Conservation (phyloP, 2,113 vertebrate genomes). For the Tricholaema leucomelas region DNA sequence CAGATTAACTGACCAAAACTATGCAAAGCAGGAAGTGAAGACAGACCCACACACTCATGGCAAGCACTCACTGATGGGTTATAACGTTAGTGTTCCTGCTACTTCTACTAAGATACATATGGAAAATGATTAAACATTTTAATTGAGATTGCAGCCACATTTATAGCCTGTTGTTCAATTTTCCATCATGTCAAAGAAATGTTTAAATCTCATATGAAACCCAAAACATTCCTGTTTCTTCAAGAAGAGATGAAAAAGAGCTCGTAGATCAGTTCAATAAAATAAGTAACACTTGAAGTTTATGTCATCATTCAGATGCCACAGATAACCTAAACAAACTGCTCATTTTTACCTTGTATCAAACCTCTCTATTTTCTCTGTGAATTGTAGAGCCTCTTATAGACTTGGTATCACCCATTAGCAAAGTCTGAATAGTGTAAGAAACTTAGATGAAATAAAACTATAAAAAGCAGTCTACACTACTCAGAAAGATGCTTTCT, state of each 20-base stretch:
- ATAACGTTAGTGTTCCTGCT: background rate
- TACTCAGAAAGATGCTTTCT: background rate
- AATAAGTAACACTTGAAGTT: background rate
- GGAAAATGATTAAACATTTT: background rate
- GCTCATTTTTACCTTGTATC: background rate
- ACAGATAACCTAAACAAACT: background rate
- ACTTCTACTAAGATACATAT: background rate
- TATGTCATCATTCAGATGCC: background rate
- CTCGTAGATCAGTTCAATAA: background rate
- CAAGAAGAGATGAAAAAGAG: background rate
- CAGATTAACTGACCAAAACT: background rate
- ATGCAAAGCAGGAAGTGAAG: background rate
- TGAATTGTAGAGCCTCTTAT: background rate
- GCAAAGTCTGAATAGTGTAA: background rate
- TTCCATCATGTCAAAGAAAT: background rate
- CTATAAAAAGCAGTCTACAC: background rate
- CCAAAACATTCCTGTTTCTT: background rate
- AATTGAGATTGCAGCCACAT: background rate
- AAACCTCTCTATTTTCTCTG: background rate
- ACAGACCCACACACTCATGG: background rate
- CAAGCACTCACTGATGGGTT: background rate
- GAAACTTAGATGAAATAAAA: background rate
- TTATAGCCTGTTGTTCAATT: background rate
- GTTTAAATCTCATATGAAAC: background rate
- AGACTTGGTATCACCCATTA: background rate